These are phyloP conservation scores for Andrena marginata DNA, from an alignment of 2,888 invertebrate genomes.

Conservation along the genomic window DNA sequence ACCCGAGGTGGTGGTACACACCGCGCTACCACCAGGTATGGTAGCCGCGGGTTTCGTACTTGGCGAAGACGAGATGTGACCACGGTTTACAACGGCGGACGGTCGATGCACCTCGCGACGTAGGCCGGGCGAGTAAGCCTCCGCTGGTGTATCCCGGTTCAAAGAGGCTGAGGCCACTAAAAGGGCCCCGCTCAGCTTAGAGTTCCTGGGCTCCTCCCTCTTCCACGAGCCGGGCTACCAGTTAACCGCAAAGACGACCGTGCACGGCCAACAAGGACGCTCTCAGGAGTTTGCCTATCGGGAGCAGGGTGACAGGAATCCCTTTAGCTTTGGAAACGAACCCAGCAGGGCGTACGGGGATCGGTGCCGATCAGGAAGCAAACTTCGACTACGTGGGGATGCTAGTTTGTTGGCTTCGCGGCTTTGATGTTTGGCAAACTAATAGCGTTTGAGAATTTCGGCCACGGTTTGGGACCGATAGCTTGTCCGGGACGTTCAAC, in stretches of 20 bases:
- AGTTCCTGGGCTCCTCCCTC: conserved; percentile 36
- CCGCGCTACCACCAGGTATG: conserved; percentile 76
- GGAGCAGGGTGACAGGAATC: conserved; percentile 4
- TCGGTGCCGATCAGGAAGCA: not conserved
- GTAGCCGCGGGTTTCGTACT: conserved; percentile 79
- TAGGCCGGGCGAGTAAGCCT: conserved; percentile 38
- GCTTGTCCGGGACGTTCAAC: not conserved
- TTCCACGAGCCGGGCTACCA: conserved; percentile 50
- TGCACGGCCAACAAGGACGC: conserved; percentile 54
- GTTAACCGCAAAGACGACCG: conserved; percentile 39
- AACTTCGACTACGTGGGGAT: conserved; percentile 1
- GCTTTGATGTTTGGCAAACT: conserved; percentile 7
- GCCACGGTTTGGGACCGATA: not conserved
- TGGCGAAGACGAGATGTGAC: conserved; percentile 77
- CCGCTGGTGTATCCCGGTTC: conserved; percentile 20
- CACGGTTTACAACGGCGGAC: conserved; percentile 67
- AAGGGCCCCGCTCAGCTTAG: conserved; percentile 48
- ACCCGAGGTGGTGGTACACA: conserved; percentile 61
- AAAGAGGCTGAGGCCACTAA: conserved; percentile 39
- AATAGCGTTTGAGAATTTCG: conserved; percentile 24
- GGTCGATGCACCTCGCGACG: conserved; percentile 78
- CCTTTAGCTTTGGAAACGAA: not conserved
- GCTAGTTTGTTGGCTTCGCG: not conserved
- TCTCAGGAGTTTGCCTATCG: conserved; percentile 14
- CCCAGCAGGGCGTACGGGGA: not conserved